A percentile compares a stretch with the other conserved stretches of the same genome.
phyloP scores from a whole-genome alignment of 92 coral and sea anemone species.

The Epizoanthus ramosus region DNA sequence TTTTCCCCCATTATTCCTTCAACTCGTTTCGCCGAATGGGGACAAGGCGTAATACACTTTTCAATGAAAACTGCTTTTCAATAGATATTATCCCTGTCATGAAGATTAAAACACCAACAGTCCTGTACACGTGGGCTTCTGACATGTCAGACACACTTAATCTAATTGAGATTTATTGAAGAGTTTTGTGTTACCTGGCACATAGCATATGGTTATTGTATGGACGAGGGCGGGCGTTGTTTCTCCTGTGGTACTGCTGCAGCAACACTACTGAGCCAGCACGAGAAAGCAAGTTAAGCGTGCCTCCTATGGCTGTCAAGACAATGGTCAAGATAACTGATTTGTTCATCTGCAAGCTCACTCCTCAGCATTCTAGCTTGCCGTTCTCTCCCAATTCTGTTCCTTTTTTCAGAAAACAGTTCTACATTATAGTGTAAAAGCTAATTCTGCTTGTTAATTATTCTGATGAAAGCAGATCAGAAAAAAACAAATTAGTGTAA shows the following conservation, averaged over 20 bases:
- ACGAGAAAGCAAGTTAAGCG: not conserved
- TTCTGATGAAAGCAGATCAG: no score
- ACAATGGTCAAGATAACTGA: not conserved
- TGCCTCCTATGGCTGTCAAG: not conserved
- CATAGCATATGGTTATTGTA: slow-evolving; percentile 69
- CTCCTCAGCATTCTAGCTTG: no score
- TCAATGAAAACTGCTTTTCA: slow-evolving; percentile 65
- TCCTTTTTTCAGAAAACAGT: not conserved
- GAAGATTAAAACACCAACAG: slow-evolving; percentile 53
- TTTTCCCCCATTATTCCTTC: slow-evolving; percentile 62
- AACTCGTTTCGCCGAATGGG: slow-evolving; percentile 56
- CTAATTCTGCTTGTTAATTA: not conserved
- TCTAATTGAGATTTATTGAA: slow-evolving; percentile 62
- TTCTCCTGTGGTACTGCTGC: not conserved
- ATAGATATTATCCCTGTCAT: slow-evolving; percentile 61
- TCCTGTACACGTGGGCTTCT: slow-evolving; percentile 63
- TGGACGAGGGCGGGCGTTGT: slow-evolving; percentile 22
- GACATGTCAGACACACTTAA: slow-evolving; percentile 76
- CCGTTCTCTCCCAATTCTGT: not conserved
- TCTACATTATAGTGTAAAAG: not conserved
- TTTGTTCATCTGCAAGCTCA: not conserved
- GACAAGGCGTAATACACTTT: slow-evolving; percentile 65
- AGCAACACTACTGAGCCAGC: not conserved
- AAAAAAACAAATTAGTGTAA: not conserved
- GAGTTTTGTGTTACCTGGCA: slow-evolving; percentile 54